These are phyloP conservation scores for Lasioglossum vierecki DNA, from an alignment of 2,888 invertebrate genomes.

Conservation along the genomic window DNA sequence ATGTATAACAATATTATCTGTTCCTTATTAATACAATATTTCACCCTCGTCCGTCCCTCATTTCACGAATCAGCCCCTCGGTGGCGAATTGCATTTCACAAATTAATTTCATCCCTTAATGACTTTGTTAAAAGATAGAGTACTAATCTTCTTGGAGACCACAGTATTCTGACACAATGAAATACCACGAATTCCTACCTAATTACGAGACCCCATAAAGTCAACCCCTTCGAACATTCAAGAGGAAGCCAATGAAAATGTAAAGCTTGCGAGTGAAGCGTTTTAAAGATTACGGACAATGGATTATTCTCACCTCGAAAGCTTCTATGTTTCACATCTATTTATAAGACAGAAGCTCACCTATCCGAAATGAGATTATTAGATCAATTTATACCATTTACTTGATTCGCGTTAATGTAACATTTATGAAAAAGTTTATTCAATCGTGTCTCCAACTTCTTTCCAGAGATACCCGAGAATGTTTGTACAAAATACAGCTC, in stretches of 20 bases:
- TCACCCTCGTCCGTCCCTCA: too few relatives aligned
- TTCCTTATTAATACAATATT: neutral
- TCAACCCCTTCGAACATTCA: too few relatives aligned
- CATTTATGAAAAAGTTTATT: too few relatives aligned
- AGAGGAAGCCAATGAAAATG: neutral
- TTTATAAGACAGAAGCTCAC: neutral
- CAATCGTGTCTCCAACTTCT: too few relatives aligned
- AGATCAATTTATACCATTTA: neutral
- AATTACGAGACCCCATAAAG: neutral
- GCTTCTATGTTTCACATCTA: neutral
- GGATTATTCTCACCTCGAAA: conserved; percentile 12
- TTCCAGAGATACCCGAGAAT: neutral
- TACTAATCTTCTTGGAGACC: neutral
- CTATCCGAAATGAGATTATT: neutral
- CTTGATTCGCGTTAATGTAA: too few relatives aligned
- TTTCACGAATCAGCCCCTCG: too few relatives aligned
- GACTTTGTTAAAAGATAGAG: neutral
- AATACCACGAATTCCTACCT: neutral
- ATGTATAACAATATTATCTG: neutral
- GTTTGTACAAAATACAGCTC: neutral
- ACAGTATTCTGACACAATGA: neutral
- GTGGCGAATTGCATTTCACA: too few relatives aligned
- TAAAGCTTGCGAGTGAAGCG: neutral
- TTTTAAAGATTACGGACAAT: neutral
- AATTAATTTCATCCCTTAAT: too few relatives aligned